Conservation (phyloP, 2,888 invertebrate genomes). For the Sinopyrophorus schimmeli region DNA sequence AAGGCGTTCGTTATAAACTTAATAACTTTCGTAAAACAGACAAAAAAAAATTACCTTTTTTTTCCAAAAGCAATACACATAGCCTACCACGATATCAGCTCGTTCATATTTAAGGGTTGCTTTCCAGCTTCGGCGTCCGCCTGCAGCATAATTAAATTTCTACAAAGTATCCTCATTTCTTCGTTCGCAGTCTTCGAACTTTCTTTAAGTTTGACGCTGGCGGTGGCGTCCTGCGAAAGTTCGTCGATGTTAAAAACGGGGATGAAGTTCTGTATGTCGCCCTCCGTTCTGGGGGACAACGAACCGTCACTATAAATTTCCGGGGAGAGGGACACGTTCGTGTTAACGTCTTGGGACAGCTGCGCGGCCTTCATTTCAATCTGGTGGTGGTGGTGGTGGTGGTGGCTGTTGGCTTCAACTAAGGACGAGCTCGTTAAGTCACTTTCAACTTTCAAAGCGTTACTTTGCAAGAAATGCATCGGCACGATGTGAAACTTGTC, state of each 20-base stretch:
- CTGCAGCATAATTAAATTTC: conserved; percentile 26
- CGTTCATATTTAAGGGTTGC: conserved; percentile 53
- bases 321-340: conserved; percentile 48
- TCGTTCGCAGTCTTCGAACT: conserved; percentile 15
- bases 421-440: conserved; percentile 56
- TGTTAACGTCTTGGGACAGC: conserved; percentile 54
- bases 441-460: conserved; percentile 53
- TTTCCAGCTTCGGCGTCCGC: conserved; percentile 19
- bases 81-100: conserved; percentile 62
- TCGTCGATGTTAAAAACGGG: conserved; percentile 40
- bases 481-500: conserved; percentile 68
- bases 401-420: conserved; percentile 58
- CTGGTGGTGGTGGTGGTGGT: too few relatives aligned
- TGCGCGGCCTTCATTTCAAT: conserved; percentile 60
- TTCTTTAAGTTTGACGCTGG: conserved; percentile 16
- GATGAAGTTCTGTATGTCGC: conserved; percentile 40
- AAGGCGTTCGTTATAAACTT: too few relatives aligned
- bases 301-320: conserved; percentile 54
- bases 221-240: too few relatives aligned
- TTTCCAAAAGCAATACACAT: too few relatives aligned
- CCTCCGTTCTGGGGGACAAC: conserved; percentile 50
- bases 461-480: conserved; percentile 64
- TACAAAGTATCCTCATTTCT: conserved; percentile 25
- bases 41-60: background rate
- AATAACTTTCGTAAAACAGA: too few relatives aligned